Base-by-base conservation (phyloP, 2,888 invertebrate genomes). In the Thymelicus lineola region DNA sequence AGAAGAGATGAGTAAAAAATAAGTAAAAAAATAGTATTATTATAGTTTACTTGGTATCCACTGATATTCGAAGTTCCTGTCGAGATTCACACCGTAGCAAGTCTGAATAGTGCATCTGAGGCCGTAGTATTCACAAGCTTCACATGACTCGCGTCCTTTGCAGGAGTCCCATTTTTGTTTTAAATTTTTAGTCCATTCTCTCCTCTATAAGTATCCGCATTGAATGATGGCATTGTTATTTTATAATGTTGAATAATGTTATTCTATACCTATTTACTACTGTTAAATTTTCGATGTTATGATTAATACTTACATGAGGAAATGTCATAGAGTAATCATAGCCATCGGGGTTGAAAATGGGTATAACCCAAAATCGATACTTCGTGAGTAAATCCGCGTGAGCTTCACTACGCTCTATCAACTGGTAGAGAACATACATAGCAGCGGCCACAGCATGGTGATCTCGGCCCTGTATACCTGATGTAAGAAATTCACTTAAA, bases 31-130 rank as follows among this genome's bases (percentile, higher is more conserved):
- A 42, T 12, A 42, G 9, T 42, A 28, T 6, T 5, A 46, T 45
- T 28, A 14, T 45, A 2, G 6, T 65, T 55, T 53, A 60, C 63
- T 59, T 45, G 92, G 86, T 78, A 93, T 92, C 93, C 93, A 93
- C 74, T 93, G 93, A 72, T 93, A 93, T 78, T 93, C 93, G 78
- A 93, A 93, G 76, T 93, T 93, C 63, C 93, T 81, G 73, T 93
- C 93, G 9, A 93, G 82, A 74, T 93, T 90, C 5, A 93, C 91
- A 6, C 93, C 93, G 71, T 89, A 91, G 73, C 93, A 93, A 0
- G 86, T 78, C 65, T 89, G 83, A 62, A 91, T 79, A 0, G 85
- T 88, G 76, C 93, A 93, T 35, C 86, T 76, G 14, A 93, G 74
- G 2, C 93, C 93, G 17, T 82, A 82, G 2, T 74, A 67, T 38